Percentiles rank a stretch among this genome's conserved stretches.
phyloP scores from a whole-genome alignment of 2,113 vertebrate species.

The Nerophis lumbriciformis region DNA sequence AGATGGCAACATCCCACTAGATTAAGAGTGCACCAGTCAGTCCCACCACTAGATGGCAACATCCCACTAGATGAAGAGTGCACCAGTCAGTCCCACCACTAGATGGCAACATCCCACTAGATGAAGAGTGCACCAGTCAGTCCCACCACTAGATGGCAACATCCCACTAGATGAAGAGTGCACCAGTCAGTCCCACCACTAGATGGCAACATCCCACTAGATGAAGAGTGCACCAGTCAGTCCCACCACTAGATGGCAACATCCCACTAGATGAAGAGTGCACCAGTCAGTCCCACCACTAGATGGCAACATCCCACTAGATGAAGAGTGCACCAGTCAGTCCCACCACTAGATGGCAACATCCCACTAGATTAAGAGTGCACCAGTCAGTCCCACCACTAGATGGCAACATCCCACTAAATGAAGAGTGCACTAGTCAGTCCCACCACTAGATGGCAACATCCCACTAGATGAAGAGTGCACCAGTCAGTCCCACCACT shows the following conservation, averaged over 20 bases:
- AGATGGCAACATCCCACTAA: no score
- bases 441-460: slow-evolving; percentile 45
- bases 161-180: slow-evolving; percentile 12
- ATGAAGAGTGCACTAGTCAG: slow-evolving; percentile 9
- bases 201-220: no score
- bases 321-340: slow-evolving; percentile 9
- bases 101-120: no score
- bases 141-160: slow-evolving; percentile 45
- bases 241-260: slow-evolving; percentile 45
- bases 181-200: no score
- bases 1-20: no score
- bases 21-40: slow-evolving; percentile 9
- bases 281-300: no score
- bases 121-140: slow-evolving; percentile 9
- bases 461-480: slow-evolving; percentile 12
- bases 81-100: no score
- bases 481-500: no score
- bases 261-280: slow-evolving; percentile 12
- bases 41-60: slow-evolving; percentile 45
- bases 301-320: no score
- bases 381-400: no score
- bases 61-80: slow-evolving; percentile 12
- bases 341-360: slow-evolving; percentile 45
- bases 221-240: slow-evolving; percentile 9
- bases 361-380: slow-evolving; percentile 11